Evolutionary conservation across 2,797 vertebrate species (phyloP).

Genomic region (Tiaroga cobitis): DNA sequence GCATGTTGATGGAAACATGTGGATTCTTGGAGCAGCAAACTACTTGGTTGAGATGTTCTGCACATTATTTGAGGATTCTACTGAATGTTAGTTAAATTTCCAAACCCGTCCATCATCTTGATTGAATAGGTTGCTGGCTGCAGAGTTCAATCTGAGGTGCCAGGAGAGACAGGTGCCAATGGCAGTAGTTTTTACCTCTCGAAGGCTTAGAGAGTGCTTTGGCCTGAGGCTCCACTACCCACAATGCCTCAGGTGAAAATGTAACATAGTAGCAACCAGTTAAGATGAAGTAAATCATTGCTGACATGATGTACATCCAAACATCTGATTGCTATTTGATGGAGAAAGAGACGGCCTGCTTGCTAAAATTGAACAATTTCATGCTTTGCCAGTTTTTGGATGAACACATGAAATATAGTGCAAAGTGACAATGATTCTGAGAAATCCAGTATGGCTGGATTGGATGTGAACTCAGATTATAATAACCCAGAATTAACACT

Average conservation of each 20-base stretch:
- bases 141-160: constrained; percentile 10
- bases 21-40: neutral
- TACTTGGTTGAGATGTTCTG: constrained; percentile 10
- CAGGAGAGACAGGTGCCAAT: constrained; percentile 37
- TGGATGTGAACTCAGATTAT: constrained; percentile 61
- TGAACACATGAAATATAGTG: constrained; percentile 69
- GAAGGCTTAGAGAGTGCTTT: constrained; percentile 26
- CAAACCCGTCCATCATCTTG: constrained; percentile 21
- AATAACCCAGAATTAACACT: constrained; percentile 66
- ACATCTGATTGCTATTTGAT: constrained; percentile 47
- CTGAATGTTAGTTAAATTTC: constrained; percentile 13
- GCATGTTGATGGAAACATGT: neutral
- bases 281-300: constrained; percentile 44
- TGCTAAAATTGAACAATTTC: constrained; percentile 66
- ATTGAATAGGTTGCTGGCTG: neutral
- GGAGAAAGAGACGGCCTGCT: constrained; percentile 40
- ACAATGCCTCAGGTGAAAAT: constrained; percentile 10
- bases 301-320: constrained; percentile 41
- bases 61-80: neutral
- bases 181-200: neutral
- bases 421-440: constrained; percentile 57
- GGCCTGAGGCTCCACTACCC: constrained; percentile 11
- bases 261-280: constrained; percentile 15
- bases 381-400: constrained; percentile 75
- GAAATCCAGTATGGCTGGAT: constrained; percentile 58